Conservation (phyloP, 2,113 vertebrate species). For the Zosterops hypoxanthus region DNA sequence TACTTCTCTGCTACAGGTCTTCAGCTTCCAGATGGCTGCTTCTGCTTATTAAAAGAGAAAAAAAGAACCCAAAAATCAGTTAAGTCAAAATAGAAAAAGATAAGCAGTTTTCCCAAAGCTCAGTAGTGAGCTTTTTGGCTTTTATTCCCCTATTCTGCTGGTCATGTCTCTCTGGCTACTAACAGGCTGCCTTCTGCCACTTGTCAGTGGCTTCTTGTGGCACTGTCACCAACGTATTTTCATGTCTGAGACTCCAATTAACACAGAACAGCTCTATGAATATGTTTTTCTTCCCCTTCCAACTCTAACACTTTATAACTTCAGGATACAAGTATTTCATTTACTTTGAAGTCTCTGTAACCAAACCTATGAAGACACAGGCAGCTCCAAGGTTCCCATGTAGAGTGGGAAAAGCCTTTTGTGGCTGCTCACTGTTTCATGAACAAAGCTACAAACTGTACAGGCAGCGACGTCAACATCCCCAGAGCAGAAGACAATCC, state of each 20-base stretch:
- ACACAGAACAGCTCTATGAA: neutral
- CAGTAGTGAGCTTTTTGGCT: neutral
- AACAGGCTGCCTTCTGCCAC: neutral
- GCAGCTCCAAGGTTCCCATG: neutral
- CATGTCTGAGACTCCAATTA: neutral
- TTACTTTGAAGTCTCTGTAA: neutral
- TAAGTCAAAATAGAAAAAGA: neutral
- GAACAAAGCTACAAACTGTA: neutral
- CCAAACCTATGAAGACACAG: neutral
- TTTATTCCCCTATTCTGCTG: neutral
- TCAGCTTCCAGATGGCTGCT: neutral
- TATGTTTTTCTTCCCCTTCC: neutral
- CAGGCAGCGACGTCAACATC: neutral
- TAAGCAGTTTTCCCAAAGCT: neutral
- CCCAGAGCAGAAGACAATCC: neutral
- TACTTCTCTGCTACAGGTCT: neutral
- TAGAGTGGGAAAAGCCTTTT: neutral
- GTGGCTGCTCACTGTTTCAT: neutral
- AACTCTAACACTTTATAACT: neutral
- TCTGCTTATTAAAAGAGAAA: neutral
- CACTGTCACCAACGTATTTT: neutral
- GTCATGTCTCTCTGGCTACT: neutral
- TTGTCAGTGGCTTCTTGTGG: neutral
- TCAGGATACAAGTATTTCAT: neutral
- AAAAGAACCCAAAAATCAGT: neutral